Evolutionary conservation across 1,140 invertebrate genomes (phyloP), one percentile per base, ranked within the genome.

Genomic region (Camponotus floridanus): DNA sequence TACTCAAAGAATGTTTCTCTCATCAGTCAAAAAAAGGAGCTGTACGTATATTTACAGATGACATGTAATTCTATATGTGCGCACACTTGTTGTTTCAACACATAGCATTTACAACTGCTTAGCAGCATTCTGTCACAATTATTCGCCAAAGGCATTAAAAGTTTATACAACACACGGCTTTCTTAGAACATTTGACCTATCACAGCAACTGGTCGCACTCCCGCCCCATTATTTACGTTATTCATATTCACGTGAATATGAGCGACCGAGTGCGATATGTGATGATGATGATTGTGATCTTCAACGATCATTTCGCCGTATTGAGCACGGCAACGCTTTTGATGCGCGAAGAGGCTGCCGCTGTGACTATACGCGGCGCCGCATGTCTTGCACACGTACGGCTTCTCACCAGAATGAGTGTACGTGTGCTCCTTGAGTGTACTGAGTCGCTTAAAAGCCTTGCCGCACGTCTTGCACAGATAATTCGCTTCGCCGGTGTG

Each of bases 391-490:
- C 96, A 96, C 9, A 95, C 94, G 80, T 96, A 96, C 4, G 96
- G 96, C 83, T 96, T 96, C 90, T 96, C 95, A 8, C 96, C 96
- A 2, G 96, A 96, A 87, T 96, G 96, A 6, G 95, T 96, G 36
- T 96, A 94, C 79, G 96, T 96, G 86, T 96, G 96, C 78, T 96
- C 96, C 90, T 92, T 95, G 92, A 92, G 93, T 48, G 97, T 97
- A 65, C 96, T 96, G 2, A 95, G 95, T 70, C 96, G 95, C 57
- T 96, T 96, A 90, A 97, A 97, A 0, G 96, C 96, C 91, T 96
- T 96, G 1, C 96, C 96, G 80, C 97, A 97, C 1, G 96, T 95
- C 55, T 95, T 95, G 83, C 97, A 97, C 2, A 95, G 93, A 85
- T 95, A 95, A 33, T 96, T 96, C 65, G 96, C 96, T 55, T 96